Conservation (phyloP, 2,888 invertebrate species). For the Suillia variegata region DNA sequence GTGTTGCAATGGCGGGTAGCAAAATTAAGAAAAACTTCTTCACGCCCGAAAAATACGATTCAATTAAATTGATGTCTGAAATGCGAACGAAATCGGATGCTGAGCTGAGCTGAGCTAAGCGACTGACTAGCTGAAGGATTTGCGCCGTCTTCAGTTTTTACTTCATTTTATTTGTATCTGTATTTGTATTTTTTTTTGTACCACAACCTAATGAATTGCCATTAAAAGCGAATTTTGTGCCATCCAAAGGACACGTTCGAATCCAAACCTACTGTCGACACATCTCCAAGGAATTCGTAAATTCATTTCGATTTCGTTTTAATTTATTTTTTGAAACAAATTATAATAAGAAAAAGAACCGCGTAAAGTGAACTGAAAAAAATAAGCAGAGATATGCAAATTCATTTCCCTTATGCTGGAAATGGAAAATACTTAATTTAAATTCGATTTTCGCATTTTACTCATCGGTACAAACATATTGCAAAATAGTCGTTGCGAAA, state of each 20-base stretch:
- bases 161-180: no score
- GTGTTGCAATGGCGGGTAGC: no score
- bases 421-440: constrained; percentile 37
- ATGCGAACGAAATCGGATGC: constrained; percentile 21
- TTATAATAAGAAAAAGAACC: constrained; percentile 20
- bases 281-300: constrained; percentile 39
- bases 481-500: neutral
- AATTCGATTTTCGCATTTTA: constrained; percentile 30
- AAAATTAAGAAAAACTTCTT: constrained; percentile 46
- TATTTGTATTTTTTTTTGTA: no score
- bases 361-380: constrained; percentile 22
- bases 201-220: constrained; percentile 29
- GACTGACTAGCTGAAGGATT: neutral
- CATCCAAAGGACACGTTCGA: no score
- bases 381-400: constrained; percentile 54
- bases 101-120: neutral
- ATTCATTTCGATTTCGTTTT: constrained; percentile 44
- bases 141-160: neutral
- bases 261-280: neutral
- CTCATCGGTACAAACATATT: neutral
- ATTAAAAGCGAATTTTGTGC: constrained; percentile 46
- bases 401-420: constrained; percentile 46
- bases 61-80: constrained; percentile 54
- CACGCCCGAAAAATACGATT: constrained; percentile 38
- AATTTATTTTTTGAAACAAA: constrained; percentile 31